Evolutionary conservation across 2,888 invertebrate genomes (phyloP).

Genomic region (Drosophila lacicola): DNA sequence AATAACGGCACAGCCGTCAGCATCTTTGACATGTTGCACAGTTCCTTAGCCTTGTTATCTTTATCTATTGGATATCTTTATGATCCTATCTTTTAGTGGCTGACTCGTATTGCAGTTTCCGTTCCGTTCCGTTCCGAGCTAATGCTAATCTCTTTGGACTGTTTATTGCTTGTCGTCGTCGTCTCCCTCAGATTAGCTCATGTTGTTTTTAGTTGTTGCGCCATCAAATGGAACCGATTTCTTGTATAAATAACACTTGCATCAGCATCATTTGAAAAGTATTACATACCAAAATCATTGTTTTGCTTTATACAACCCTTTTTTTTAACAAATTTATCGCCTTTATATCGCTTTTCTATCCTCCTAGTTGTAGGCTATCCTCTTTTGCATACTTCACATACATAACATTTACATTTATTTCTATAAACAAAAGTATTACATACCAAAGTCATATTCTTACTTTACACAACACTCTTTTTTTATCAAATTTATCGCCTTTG

Average conservation of each 20-base stretch:
- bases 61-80: constrained; percentile 45
- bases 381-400: no score
- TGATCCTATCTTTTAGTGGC: constrained; percentile 68
- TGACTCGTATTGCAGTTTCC: constrained; percentile 62
- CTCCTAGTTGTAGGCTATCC: rapidly evolving
- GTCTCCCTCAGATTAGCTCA: constrained; percentile 17
- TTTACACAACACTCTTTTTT: no score
- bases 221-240: constrained; percentile 8
- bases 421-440: no score
- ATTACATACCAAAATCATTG: no score
- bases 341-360: no score
- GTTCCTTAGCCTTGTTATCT: constrained; percentile 42
- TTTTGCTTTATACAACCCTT: no score
- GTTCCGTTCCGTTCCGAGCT: constrained; percentile 10
- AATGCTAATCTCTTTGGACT: constrained; percentile 26
- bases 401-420: no score
- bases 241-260: not conserved
- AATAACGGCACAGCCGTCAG: constrained; percentile 45
- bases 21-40: constrained; percentile 9
- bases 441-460: no score
- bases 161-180: not conserved
- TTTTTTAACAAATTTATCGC: no score
- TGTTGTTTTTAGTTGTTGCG: constrained; percentile 8
- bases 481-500: no score
- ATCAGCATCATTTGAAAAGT: no score